Evolutionary conservation across 1,140 invertebrate species (phyloP), one percentile per base, ranked within the genome.

Genomic region (Plodia interpunctella): DNA sequence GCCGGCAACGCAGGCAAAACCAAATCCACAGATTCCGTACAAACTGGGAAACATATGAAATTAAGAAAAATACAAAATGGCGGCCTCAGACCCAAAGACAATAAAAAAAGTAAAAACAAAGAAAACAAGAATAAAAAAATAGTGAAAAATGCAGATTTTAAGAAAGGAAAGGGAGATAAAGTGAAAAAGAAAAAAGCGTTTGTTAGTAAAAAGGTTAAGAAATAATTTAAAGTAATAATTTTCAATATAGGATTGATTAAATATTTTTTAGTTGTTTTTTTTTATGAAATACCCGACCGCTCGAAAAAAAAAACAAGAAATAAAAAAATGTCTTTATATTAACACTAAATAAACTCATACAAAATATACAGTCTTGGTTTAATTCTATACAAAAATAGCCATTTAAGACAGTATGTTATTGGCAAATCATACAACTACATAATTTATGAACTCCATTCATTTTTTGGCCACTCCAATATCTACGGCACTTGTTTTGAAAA

Each of bases 341-440:
- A 51, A 50, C 57, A 51, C 28, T 25, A 53, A 25, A 50, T 15
- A 68, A 74, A 74, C 66, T 59, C 69, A 64, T 78, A 83, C 72
- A 80, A 80, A 79, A 84, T 84, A 84, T 80, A 85, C 82, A 85
- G 80, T 85, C 82, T 85, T 85, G 63, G 63, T 63, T 68, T 66
- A 68, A 71, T 66, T 77, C 77, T 80, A 76, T 78, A 80, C 72
- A 79, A 70, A 80, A 63, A 68, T 67, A 71, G 38, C 38, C 38
- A 15, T 44, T 44, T 44, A 44, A 3, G 15, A 44, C 38, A 44
- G 38, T 44, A 44, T n/a, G n/a, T 44, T 44, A 44, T 32, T 32
- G 38, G 38, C 38, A n/a, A n/a, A 44, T 15, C n/a, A 15, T 44
- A 15, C 5, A 5, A 15, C 15, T 10, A n/a, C 13, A 15, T 10